phyloP scores from a whole-genome alignment of 2,888 invertebrate genomes.

The Neoitamus cyanurus region DNA sequence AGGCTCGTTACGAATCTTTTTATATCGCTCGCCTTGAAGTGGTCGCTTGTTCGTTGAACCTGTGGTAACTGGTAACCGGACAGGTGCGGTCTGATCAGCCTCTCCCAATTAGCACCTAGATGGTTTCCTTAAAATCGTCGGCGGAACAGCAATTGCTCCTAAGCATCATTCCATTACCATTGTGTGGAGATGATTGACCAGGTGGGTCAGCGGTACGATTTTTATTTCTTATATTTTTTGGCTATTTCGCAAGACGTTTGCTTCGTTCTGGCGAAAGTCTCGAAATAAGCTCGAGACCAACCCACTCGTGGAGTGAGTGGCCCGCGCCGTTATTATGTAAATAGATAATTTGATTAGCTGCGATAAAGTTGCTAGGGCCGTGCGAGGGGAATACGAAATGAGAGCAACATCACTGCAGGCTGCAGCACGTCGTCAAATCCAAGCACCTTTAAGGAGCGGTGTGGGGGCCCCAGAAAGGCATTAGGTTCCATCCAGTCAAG shows the following conservation, averaged over 20 bases:
- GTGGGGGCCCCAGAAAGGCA: not conserved
- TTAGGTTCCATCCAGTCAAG: constrained; percentile 23
- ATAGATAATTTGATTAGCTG: constrained; percentile 28
- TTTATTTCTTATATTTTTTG: not conserved
- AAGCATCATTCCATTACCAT: no score
- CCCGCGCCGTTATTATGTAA: constrained; percentile 4
- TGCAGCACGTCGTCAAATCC: constrained; percentile 5
- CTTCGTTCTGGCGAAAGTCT: not conserved
- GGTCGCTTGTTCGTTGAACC: not conserved
- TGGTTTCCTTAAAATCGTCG: not conserved
- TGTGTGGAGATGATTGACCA: no score
- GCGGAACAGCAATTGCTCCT: no score
- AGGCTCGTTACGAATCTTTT: not conserved
- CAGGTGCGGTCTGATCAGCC: no score
- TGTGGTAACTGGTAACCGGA: not conserved
- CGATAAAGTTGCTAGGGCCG: not conserved
- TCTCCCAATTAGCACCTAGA: not conserved
- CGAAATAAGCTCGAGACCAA: not conserved
- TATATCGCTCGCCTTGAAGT: not conserved
- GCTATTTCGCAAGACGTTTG: no score
- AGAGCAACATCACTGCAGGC: not conserved
- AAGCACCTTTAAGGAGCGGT: not conserved
- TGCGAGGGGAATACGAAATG: constrained; percentile 19
- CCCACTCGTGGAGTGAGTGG: not conserved
- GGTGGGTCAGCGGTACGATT: not conserved